Base-by-base conservation (phyloP, 2,113 vertebrate species). In the Chlamydotis undulata region DNA sequence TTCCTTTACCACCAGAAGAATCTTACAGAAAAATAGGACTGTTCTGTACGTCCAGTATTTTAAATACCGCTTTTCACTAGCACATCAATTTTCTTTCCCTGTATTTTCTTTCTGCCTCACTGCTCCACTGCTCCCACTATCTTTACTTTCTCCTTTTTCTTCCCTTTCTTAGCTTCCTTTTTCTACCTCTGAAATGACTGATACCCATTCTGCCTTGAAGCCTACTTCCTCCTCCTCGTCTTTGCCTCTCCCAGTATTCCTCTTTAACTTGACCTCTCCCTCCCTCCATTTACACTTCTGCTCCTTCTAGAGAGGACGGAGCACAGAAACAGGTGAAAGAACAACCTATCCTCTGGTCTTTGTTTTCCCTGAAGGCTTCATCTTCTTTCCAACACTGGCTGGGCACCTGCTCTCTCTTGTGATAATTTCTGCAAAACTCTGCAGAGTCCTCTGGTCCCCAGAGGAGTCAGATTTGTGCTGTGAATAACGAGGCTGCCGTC, bases 181-280 rank as follows among this genome's bases (percentile, higher is more conserved):
- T 21, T 52, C 35, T 87, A 22, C 35, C 57, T 76, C 77, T 68
- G n/a, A 64, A 35, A 43, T 26, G 35, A 19, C 23, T 87, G 53
- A 33, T 84, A 21, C 43, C 18, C 21, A 8, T 81, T 81, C 52
- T 92, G 21, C 60, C 47, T 87, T 28, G 39, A 59, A 10, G 33
- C 14, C 14, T 43, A 2, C 11, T 19, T 83, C 55, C 17, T 35
- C 26, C 0, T 80, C 3, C 0, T 57, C 43, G 4, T 33, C 28
- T 68, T 60, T 89, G 33, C 64, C 26, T 49, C 61, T 89, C 55
- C 57, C 2, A 8, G 5, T 4, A 5, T 45, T 80, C 15, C 14
- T 14, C 7, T 71, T 71, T 23, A 69, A 26, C 47, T 77, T 2
- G 1, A 22, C 14, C 2, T 2, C 53, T 61, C 18, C 21, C 16